Evolutionary conservation across 2,888 invertebrate species (phyloP).

Genomic region (Argyresthia goedartella): DNA sequence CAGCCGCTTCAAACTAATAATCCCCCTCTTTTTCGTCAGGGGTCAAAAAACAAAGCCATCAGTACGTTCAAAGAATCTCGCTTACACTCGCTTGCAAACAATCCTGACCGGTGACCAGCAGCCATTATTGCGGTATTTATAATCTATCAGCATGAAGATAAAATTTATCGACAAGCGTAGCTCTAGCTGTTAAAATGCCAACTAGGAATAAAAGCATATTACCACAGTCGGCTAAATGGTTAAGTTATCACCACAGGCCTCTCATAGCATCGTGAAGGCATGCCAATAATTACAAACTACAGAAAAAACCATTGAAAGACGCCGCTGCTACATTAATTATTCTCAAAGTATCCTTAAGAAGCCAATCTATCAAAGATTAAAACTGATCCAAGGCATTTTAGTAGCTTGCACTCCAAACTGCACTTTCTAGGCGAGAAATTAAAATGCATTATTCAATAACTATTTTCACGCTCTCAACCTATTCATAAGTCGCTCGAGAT

Average conservation of each 20-base stretch:
- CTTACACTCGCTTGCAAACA: too few species aligned
- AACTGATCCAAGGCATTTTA: not conserved
- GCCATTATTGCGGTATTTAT: too few species aligned
- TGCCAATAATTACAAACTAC: not conserved
- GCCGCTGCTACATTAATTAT: constrained; percentile 21
- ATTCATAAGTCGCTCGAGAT: not conserved
- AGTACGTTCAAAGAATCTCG: too few species aligned
- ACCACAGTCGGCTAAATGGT: not conserved
- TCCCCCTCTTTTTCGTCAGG: too few species aligned
- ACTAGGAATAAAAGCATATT: too few species aligned
- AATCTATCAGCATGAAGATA: too few species aligned
- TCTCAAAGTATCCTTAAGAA: constrained; percentile 6
- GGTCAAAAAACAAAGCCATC: too few species aligned
- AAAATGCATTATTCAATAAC: constrained; percentile 5
- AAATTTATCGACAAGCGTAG: too few species aligned
- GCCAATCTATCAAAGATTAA: constrained; percentile 4
- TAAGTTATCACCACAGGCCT: constrained; percentile 3
- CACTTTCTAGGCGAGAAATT: not conserved
- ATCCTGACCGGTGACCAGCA: too few species aligned
- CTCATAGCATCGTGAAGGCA: not conserved
- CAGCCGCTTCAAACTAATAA: too few species aligned
- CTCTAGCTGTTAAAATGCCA: not conserved
- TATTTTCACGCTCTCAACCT: not conserved
- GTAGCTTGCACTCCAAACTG: not conserved
- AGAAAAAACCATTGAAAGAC: constrained; percentile 19